Percentiles rank a stretch among this genome's conserved stretches.
These are phyloP conservation scores for Amphilophus citrinellus DNA, from an alignment of 2,113 vertebrate species.

Conservation along the genomic window DNA sequence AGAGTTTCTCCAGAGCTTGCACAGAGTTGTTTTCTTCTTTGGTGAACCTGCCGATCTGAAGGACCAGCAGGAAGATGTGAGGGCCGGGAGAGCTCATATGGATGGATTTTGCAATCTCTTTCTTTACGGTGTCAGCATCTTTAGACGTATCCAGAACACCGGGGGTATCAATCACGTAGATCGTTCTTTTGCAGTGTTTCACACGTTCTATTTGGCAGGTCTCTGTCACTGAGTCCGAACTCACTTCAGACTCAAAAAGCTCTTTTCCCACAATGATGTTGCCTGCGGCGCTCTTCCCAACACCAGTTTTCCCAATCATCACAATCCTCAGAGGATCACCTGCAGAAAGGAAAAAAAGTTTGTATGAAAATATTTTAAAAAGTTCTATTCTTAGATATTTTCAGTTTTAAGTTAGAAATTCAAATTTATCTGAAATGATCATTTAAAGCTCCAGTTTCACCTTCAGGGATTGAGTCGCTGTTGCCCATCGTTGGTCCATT, in stretches of 20 bases:
- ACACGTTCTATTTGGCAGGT: conserved; percentile 14
- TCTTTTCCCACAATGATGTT: conserved; percentile 42
- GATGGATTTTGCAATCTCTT: conserved; percentile 2
- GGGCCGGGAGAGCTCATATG: not conserved
- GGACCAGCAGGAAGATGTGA: too few relatives aligned
- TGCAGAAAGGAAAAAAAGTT: conserved; percentile 1
- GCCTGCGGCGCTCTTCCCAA: conserved; percentile 47
- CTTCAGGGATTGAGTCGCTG: not conserved
- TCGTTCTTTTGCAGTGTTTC: not conserved
- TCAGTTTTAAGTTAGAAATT: not conserved
- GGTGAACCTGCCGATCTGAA: conserved; percentile 37
- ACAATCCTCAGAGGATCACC: conserved; percentile 36
- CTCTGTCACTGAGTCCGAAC: conserved; percentile 33
- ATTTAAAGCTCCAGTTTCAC: not conserved
- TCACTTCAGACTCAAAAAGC: not conserved
- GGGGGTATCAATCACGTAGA: conserved; percentile 39
- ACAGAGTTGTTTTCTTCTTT: conserved; percentile 47
- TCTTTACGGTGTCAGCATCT: not conserved
- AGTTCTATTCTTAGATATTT: not conserved
- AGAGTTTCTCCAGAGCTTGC: conserved; percentile 26
- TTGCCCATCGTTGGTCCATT: not conserved
- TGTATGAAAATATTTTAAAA: not conserved
- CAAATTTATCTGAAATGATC: not conserved
- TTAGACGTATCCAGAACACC: conserved; percentile 43
- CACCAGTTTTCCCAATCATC: conserved; percentile 3